phyloP scores from a whole-genome alignment of 30 jellyfish, hydroid and myxozoan species.

The Turritopsis rubra region DNA sequence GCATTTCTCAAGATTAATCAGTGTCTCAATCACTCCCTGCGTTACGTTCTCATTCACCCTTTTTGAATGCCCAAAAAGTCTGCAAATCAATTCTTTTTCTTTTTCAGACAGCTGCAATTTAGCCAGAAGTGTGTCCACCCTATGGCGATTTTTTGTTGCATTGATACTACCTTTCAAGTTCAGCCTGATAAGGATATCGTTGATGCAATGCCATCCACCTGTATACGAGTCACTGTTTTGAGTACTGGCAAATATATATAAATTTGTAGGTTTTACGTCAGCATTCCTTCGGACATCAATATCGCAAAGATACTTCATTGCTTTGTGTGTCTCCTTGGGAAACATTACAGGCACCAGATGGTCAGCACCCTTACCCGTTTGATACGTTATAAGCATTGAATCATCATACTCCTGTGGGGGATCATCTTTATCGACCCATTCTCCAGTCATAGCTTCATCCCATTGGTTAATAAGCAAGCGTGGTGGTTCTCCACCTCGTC shows the following conservation, averaged over 20 bases:
- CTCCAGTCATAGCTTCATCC: slow-evolving; percentile 3
- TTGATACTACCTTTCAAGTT: too few relatives aligned
- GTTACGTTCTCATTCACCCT: too few relatives aligned
- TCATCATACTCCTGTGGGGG: too few relatives aligned
- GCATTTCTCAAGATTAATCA: too few relatives aligned
- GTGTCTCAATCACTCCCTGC: too few relatives aligned
- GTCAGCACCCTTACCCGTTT: too few relatives aligned
- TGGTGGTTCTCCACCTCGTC: not conserved
- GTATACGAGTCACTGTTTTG: not conserved
- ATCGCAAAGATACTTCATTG: not conserved
- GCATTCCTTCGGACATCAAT: slow-evolving; percentile 5
- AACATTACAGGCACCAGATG: too few relatives aligned
- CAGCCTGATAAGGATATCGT: too few relatives aligned
- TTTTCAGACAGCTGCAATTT: slow-evolving; percentile 6
- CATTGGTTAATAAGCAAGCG: not conserved
- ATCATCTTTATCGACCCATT: slow-evolving; percentile 1
- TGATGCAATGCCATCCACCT: too few relatives aligned
- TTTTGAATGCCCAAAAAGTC: not conserved
- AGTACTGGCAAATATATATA: slow-evolving; percentile 15
- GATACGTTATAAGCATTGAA: too few relatives aligned
- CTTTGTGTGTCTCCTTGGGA: not conserved
- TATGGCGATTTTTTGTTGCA: too few relatives aligned
- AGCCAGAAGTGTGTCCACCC: too few relatives aligned
- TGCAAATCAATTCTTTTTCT: not conserved
- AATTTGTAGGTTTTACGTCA: not conserved